Evolutionary conservation across 1,140 invertebrate genomes (phyloP).

Genomic region (Habropoda laboriosa): DNA sequence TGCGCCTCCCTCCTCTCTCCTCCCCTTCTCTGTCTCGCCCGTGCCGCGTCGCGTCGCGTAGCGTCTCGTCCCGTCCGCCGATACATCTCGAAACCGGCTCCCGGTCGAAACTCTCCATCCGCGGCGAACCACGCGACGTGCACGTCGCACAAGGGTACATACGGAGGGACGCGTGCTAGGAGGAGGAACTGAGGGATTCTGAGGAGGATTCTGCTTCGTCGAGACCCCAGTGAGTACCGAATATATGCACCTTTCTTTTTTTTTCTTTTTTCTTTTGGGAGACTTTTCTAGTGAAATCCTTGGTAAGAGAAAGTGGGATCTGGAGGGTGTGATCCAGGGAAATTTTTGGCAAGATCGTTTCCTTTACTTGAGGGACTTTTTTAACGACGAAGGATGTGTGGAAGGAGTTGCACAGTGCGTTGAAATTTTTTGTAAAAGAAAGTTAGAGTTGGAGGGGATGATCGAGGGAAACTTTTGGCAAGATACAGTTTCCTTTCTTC

Average conservation of each 20-base stretch:
- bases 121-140: slow-evolving; percentile 2
- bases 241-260: too few relatives aligned
- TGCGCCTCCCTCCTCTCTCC: slow-evolving; percentile 31
- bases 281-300: too few relatives aligned
- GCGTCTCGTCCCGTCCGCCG: neutral
- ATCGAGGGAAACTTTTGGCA: too few relatives aligned
- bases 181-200: neutral
- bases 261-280: neutral
- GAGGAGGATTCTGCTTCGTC: slow-evolving; percentile 6
- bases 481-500: too few relatives aligned
- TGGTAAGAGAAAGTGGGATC: too few relatives aligned
- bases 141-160: slow-evolving; percentile 1
- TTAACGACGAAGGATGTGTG: too few relatives aligned
- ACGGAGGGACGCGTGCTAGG: neutral
- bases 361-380: too few relatives aligned
- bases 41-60: neutral
- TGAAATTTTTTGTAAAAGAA: too few relatives aligned
- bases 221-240: slow-evolving; percentile 22
- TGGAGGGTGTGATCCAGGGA: too few relatives aligned
- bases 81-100: slow-evolving; percentile 16
- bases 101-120: neutral
- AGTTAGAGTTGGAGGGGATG: too few relatives aligned
- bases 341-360: too few relatives aligned
- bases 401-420: too few relatives aligned
- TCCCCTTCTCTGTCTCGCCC: neutral